A percentile compares a stretch with the other conserved stretches of the same genome.
Conservation (phyloP, 2,113 vertebrate genomes). For the Zosterops lateralis region DNA sequence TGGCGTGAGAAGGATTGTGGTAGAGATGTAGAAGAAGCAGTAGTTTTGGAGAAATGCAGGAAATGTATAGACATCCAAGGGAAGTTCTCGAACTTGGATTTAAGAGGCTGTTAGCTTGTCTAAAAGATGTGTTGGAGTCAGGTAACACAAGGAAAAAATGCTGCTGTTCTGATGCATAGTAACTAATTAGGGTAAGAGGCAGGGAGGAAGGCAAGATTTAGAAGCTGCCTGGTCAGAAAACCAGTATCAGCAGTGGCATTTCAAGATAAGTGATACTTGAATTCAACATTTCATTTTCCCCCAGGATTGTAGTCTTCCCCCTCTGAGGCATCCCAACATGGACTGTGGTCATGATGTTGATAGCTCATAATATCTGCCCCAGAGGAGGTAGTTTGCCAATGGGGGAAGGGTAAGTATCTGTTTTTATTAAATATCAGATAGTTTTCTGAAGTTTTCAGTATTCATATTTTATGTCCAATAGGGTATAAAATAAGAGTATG, state of each 20-base stretch:
- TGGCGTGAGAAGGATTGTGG: not conserved
- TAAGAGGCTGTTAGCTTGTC: not conserved
- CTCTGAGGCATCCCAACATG: conserved; percentile 47
- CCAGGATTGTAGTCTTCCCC: conserved; percentile 52
- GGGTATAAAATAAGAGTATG: conserved; percentile 69
- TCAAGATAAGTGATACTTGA: conserved; percentile 8
- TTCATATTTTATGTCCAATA: conserved; percentile 64
- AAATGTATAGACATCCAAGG: not conserved
- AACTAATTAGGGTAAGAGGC: not conserved
- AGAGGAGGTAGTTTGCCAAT: conserved; percentile 53
- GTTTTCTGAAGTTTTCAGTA: conserved; percentile 70
- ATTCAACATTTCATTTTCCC: conserved; percentile 43
- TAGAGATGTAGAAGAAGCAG: not conserved
- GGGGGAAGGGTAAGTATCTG: conserved; percentile 59
- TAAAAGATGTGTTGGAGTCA: not conserved
- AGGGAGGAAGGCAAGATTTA: not conserved
- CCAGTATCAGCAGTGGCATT: not conserved
- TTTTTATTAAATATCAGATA: conserved; percentile 64
- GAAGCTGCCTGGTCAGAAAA: not conserved
- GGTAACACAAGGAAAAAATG: not conserved
- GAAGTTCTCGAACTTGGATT: not conserved
- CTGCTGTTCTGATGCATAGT: not conserved
- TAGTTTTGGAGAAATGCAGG: not conserved
- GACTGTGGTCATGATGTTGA: conserved; percentile 30
- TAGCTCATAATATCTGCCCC: conserved; percentile 49